Conservation (phyloP, 2,113 vertebrate species). For the Centrocercus urophasianus region DNA sequence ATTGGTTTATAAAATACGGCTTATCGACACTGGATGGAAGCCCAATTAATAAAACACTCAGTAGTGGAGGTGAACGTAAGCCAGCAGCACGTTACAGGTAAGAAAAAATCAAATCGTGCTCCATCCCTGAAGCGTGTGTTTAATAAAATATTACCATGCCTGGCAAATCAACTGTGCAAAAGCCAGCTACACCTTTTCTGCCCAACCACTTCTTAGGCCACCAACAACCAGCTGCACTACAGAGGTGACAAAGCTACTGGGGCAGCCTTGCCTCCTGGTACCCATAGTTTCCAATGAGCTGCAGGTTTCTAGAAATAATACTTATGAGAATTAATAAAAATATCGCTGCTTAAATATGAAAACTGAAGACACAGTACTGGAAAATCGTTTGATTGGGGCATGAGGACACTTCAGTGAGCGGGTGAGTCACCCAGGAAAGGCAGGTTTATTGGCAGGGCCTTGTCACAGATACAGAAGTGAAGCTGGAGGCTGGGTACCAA, state of each 20-base stretch:
- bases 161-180: not conserved
- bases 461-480: not conserved
- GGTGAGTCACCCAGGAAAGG: not conserved
- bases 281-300: slow-evolving; percentile 60
- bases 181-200: not conserved
- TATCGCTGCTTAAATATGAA: slow-evolving; percentile 2
- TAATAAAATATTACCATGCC: not conserved
- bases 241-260: not conserved
- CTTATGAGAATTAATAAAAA: slow-evolving; percentile 46
- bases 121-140: not conserved
- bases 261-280: slow-evolving; percentile 35
- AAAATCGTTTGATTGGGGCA: not conserved
- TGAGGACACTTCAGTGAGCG: not conserved
- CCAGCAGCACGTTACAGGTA: accelerated
- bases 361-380: not conserved
- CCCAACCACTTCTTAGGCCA: not conserved
- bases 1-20: not conserved
- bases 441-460: not conserved
- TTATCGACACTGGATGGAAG: not conserved
- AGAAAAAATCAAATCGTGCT: not conserved
- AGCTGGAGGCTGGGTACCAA: not conserved
- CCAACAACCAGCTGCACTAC: not conserved
- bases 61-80: not conserved
- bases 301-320: slow-evolving; percentile 48
- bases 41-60: not conserved